phyloP scores from a whole-genome alignment of 2,888 invertebrate species.

The Spodoptera littoralis region DNA sequence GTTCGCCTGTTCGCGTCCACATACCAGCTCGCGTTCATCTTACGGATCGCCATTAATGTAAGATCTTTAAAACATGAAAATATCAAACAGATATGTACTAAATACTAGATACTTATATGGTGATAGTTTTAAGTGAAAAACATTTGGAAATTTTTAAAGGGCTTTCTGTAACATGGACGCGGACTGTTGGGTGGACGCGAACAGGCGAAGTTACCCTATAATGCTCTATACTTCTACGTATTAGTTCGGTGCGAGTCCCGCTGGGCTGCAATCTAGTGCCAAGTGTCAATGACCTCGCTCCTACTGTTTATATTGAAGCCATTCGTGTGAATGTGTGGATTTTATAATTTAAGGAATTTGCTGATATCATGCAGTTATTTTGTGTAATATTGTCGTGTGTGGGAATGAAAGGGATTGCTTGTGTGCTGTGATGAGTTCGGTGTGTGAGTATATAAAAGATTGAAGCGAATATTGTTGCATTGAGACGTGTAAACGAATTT shows the following conservation, averaged over 20 bases:
- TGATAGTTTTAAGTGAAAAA: too few relatives aligned
- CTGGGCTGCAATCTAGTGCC: constrained; percentile 60
- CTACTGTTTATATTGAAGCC: constrained; percentile 49
- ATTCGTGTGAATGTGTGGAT: constrained; percentile 30
- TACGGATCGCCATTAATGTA: too few relatives aligned
- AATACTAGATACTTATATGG: too few relatives aligned
- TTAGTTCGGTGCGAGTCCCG: constrained; percentile 54
- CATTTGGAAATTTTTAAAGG: too few relatives aligned
- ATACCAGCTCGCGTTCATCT: too few relatives aligned
- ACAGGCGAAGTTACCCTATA: constrained; percentile 7
- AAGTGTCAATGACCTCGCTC: constrained; percentile 58
- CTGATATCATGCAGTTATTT: constrained; percentile 8
- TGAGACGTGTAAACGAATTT: too few relatives aligned
- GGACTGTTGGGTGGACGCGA: too few relatives aligned
- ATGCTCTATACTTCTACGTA: constrained; percentile 38
- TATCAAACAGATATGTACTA: too few relatives aligned
- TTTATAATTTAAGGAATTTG: constrained; percentile 27
- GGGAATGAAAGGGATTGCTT: neutral
- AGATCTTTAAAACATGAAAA: too few relatives aligned
- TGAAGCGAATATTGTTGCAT: too few relatives aligned
- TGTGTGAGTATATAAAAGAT: too few relatives aligned
- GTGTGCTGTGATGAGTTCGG: neutral
- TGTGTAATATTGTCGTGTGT: constrained; percentile 1
- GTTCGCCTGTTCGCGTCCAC: constrained; percentile 48
- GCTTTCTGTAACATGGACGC: too few relatives aligned